Percentiles rank a stretch among this genome's conserved stretches.
phyloP scores from a whole-genome alignment of 2,797 vertebrate species.

The Okamejei kenojei region DNA sequence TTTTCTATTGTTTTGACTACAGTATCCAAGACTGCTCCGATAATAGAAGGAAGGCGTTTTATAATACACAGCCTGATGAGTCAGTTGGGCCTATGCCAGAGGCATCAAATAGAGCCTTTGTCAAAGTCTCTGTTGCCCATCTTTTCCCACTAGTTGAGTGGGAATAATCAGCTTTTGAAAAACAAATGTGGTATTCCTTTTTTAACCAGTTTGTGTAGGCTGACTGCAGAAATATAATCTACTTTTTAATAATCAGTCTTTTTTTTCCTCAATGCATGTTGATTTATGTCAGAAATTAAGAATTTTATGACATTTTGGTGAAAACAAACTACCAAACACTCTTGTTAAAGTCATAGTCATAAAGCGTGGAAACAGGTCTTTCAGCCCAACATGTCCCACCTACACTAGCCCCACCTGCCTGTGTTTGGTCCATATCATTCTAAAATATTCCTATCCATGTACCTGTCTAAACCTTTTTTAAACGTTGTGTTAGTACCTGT shows the following conservation, averaged over 20 bases:
- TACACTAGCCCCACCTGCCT: too few relatives aligned
- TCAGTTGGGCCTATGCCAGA: background rate
- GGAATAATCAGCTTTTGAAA: conserved; percentile 36
- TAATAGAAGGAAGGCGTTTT: conserved; percentile 38
- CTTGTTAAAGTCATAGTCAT: background rate
- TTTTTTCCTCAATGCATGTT: background rate
- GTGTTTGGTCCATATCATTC: too few relatives aligned
- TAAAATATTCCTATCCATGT: too few relatives aligned
- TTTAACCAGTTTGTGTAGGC: conserved; percentile 31
- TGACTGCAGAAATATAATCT: background rate
- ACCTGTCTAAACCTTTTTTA: too few relatives aligned
- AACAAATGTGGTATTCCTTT: conserved; percentile 19
- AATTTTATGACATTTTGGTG: conserved; percentile 27
- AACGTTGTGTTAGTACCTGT: too few relatives aligned
- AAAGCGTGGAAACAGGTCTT: too few relatives aligned
- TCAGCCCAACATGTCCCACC: too few relatives aligned
- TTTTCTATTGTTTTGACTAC: conserved; percentile 35
- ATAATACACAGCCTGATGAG: conserved; percentile 36
- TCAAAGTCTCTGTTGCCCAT: conserved; percentile 32
- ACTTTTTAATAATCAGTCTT: background rate
- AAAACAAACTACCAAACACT: background rate
- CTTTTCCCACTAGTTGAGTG: conserved; percentile 35
- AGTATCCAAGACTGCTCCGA: conserved; percentile 14
- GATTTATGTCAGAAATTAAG: background rate
- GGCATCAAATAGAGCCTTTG: conserved; percentile 30